phyloP scores from a whole-genome alignment of 2,797 vertebrate species.

The Dendrocincla fuliginosa region DNA sequence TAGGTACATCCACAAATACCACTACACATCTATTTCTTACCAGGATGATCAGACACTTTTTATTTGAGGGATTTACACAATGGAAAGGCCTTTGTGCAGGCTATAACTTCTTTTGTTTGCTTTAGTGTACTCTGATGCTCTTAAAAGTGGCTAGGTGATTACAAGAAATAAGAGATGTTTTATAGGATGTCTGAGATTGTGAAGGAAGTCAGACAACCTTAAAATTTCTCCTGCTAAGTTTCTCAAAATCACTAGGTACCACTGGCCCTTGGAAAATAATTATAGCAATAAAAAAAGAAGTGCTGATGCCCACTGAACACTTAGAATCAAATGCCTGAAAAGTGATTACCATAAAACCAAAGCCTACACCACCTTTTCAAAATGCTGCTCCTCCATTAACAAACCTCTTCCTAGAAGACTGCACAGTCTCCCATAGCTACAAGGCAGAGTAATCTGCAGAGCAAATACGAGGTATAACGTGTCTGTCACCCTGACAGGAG shows the following conservation, averaged over 20 bases:
- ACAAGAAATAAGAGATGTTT: background rate
- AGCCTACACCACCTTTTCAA: fast-evolving
- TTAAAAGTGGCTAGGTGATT: background rate
- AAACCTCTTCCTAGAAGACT: background rate
- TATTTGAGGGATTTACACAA: background rate
- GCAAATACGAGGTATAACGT: background rate
- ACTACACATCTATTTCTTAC: background rate
- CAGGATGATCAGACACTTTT: background rate
- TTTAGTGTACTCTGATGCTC: background rate
- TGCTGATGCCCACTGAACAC: background rate
- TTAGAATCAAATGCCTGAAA: background rate
- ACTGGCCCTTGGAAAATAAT: background rate
- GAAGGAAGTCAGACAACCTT: background rate
- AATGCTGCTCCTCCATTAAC: background rate
- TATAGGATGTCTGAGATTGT: background rate
- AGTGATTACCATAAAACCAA: background rate
- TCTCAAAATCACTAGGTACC: background rate
- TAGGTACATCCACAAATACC: background rate
- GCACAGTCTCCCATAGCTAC: background rate
- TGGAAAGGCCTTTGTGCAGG: background rate
- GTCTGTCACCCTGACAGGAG: background rate
- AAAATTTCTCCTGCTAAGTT: background rate
- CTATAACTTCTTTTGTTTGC: background rate
- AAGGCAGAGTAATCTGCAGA: background rate
- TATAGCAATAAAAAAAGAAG: background rate